Evolutionary conservation across 2,797 vertebrate species (phyloP).

Genomic region (Enteromius thamalakanensis): DNA sequence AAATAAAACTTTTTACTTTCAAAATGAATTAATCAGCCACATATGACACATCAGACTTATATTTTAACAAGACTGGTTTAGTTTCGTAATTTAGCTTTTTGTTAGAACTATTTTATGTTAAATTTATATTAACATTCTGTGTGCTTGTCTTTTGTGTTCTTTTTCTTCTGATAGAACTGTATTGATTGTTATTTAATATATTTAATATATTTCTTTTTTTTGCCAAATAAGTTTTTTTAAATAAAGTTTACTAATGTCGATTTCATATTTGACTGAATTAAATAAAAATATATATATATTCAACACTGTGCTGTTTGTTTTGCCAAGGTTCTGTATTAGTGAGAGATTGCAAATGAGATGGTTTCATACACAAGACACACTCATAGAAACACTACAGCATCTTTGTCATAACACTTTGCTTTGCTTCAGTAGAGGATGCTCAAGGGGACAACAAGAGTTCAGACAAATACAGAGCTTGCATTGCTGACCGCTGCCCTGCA

Average conservation of each 20-base stretch:
- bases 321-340: background rate
- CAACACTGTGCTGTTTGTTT: slow-evolving; percentile 10
- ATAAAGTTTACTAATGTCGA: slow-evolving; percentile 1
- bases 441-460: slow-evolving; percentile 1
- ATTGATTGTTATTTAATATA: background rate
- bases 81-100: background rate
- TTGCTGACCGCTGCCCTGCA: slow-evolving; percentile 1
- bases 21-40: background rate
- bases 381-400: background rate
- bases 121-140: background rate
- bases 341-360: background rate
- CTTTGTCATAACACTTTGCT: slow-evolving; percentile 25
- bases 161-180: background rate
- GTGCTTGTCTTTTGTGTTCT: slow-evolving; percentile 3
- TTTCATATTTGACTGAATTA: slow-evolving; percentile 22
- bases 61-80: background rate
- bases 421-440: slow-evolving; percentile 34
- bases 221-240: slow-evolving; percentile 18
- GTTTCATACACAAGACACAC: background rate
- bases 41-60: background rate
- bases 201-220: background rate
- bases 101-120: background rate
- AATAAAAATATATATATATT: background rate
- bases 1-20: background rate
- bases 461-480: slow-evolving; percentile 10